Percentiles rank a stretch among this genome's conserved stretches.
phyloP scores from a whole-genome alignment of 2,888 invertebrate genomes.

The Artemia sinica region DNA sequence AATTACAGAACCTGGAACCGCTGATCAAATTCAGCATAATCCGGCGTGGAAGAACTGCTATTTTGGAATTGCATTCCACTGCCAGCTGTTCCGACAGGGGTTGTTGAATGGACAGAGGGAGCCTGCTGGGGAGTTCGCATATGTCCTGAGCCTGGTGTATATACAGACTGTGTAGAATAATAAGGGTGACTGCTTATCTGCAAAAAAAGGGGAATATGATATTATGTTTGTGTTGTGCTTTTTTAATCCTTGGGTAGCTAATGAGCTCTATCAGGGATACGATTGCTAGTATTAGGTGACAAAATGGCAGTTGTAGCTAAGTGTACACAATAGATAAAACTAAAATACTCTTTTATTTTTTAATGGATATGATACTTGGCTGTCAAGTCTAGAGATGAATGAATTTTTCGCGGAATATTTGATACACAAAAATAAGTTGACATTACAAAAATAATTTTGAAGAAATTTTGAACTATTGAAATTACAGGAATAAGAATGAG shows the following conservation, averaged over 20 bases:
- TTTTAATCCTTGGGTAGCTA: background rate
- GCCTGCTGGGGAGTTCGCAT: constrained; percentile 13
- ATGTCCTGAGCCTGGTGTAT: constrained; percentile 11
- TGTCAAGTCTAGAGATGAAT: too few species aligned
- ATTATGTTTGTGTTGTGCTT: constrained; percentile 12
- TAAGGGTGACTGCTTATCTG: constrained; percentile 12
- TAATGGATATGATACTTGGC: too few species aligned
- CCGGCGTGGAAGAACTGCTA: constrained; percentile 7
- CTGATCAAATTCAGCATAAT: constrained; percentile 11
- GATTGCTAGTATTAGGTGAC: background rate
- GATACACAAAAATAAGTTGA: too few species aligned
- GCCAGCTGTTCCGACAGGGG: constrained; percentile 6
- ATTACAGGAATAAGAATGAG: too few species aligned
- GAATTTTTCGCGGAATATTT: too few species aligned
- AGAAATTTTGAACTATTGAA: too few species aligned
- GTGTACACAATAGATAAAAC: too few species aligned
- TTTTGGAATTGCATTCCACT: constrained; percentile 11
- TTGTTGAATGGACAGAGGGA: constrained; percentile 11
- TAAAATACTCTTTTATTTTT: too few species aligned
- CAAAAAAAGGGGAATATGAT: constrained; percentile 4
- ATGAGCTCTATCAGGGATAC: background rate
- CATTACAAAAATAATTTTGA: too few species aligned
- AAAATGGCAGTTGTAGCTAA: too few species aligned
- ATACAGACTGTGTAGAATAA: constrained; percentile 8
- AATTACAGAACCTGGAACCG: constrained; percentile 9